Evolutionary conservation across 2,888 invertebrate genomes (phyloP), one percentile per base, ranked within the genome.

Genomic region (Norana najaformis): DNA sequence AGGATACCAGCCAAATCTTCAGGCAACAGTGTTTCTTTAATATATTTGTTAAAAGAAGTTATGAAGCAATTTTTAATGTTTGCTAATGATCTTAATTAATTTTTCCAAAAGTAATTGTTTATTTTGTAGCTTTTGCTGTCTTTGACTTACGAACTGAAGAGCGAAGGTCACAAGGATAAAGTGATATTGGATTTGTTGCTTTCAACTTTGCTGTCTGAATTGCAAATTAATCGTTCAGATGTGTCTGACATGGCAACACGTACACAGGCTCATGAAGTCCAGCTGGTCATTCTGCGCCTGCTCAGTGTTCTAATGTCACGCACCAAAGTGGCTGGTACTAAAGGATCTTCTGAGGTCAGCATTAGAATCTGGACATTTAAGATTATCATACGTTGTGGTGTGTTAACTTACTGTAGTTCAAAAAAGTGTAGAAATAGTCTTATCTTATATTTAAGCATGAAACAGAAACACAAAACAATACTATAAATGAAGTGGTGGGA

Each of bases 61-160:
- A 69, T 16, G 11, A n/a, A 69, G 69, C 30, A n/a, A 69, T 13
- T 69, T n/a, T n/a, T n/a, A n/a, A 11, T 69, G 69, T 69, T 69
- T 4, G n/a, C n/a, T 53, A 30, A 53, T 53, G 53, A 53, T 16
- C 53, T n/a, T 69, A 8, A 8, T 69, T n/a, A n/a, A 69, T 69
- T 47, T 1, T 47, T 69, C n/a, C 11, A 8, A 69, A 30, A 69
- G 69, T 69, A 8, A 69, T 69, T 69, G 69, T 88, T 47, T 88
- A 5, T 88, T 38, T 88, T 90, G 4, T 91, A 97, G 97, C 97
- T 97, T 37, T 96, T 98, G 8, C 96, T 98, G 20, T 98, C 98
- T 97, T 95, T 98, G 90, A 97, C 97, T 0, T 96, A 97, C 18
- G 98, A 98, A 95, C 96, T 98, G 39, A 98, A 98, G 95, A 97